Conservation (phyloP, 1,140 invertebrate genomes). For the Trachelipus rathkii region DNA sequence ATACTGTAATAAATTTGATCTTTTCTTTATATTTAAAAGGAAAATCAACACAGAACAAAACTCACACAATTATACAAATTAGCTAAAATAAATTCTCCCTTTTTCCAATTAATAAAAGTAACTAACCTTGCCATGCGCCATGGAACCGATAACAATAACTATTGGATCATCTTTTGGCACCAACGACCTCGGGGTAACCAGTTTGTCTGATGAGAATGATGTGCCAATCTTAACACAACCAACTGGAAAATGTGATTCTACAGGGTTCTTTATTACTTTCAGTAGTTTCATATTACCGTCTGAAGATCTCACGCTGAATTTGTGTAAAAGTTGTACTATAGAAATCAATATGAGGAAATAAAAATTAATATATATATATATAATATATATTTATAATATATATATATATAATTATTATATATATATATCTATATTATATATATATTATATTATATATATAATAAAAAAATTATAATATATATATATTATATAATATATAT, state of each 20-base stretch:
- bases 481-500: no score
- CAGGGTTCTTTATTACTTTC: conserved; percentile 96
- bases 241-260: conserved; percentile 90
- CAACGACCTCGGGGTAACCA: conserved; percentile 71
- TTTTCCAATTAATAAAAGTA: conserved; percentile 41
- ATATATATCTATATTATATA: no score
- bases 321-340: conserved; percentile 91
- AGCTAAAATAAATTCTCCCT: no score
- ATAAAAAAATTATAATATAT: no score
- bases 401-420: no score
- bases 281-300: conserved; percentile 85
- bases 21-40: no score
- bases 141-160: conserved; percentile 89
- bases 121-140: conserved; percentile 86
- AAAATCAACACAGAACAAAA: no score
- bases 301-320: conserved; percentile 83
- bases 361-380: no score
- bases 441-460: no score
- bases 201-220: conserved; percentile 78
- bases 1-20: no score
- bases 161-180: conserved; percentile 77
- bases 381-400: no score
- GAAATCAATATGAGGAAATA: not conserved
- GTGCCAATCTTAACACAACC: conserved; percentile 86
- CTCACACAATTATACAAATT: no score